A percentile compares a stretch with the other conserved stretches of the same genome.
Conservation (phyloP, 2,113 vertebrate species). For the Vidua chalybeata region DNA sequence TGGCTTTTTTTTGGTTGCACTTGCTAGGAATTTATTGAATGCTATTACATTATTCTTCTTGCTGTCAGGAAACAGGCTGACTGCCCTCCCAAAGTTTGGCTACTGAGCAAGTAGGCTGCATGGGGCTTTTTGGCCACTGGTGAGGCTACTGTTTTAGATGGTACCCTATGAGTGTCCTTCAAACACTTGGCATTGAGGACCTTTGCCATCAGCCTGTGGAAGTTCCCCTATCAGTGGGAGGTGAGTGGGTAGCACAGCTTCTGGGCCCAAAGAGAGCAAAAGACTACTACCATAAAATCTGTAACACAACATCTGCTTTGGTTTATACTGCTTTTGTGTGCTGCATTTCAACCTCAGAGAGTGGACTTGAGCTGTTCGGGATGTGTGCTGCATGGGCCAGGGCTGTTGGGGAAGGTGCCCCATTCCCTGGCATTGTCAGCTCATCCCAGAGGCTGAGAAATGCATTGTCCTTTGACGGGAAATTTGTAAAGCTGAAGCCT, state of each 20-base stretch:
- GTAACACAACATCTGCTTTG: background rate
- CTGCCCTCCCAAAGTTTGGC: constrained; percentile 31
- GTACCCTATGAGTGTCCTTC: constrained; percentile 1
- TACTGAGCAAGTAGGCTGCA: constrained; percentile 20
- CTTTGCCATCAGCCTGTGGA: background rate
- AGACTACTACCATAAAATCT: background rate
- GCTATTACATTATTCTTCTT: constrained; percentile 12
- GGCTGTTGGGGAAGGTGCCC: background rate
- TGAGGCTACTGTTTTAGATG: constrained; percentile 47
- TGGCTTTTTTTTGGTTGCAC: background rate
- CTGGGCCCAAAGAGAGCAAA: background rate
- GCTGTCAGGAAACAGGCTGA: constrained; percentile 22
- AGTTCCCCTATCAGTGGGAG: background rate
- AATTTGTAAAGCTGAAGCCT: background rate
- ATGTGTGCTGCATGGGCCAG: background rate
- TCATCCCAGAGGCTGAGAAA: background rate
- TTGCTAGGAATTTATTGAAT: constrained; percentile 20
- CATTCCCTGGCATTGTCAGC: background rate
- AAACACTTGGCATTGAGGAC: background rate
- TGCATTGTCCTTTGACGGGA: background rate
- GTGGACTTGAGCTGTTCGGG: rapidly evolving
- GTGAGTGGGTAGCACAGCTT: background rate
- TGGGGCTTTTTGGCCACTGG: constrained; percentile 31
- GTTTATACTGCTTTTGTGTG: background rate
- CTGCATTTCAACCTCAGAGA: background rate